Evolutionary conservation across 2,113 vertebrate genomes (phyloP).

Genomic region (Aythya baeri): DNA sequence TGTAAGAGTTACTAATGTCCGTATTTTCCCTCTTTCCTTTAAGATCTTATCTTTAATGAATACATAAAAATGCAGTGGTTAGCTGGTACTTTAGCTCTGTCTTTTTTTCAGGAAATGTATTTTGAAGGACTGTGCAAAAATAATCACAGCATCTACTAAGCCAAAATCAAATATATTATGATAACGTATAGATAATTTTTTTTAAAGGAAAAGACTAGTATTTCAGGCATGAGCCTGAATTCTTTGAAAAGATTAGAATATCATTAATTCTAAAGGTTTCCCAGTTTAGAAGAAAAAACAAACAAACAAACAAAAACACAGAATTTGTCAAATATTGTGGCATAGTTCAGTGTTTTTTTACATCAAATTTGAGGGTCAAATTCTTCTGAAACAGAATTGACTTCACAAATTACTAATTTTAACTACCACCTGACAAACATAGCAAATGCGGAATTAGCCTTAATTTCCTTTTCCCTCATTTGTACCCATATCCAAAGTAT

Average conservation of each 20-base stretch:
- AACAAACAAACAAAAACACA: too few relatives aligned
- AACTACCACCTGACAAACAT: background rate
- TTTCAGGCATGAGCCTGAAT: background rate
- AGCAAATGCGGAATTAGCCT: background rate
- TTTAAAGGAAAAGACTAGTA: background rate
- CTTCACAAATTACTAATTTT: background rate
- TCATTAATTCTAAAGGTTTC: background rate
- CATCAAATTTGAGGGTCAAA: background rate
- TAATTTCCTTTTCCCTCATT: background rate
- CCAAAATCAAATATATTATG: background rate
- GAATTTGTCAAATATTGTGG: background rate
- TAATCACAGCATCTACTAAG: background rate
- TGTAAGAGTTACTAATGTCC: constrained; percentile 43
- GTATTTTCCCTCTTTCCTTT: constrained; percentile 32
- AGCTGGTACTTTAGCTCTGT: constrained; percentile 19
- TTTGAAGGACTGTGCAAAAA: constrained; percentile 25
- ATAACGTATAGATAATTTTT: background rate
- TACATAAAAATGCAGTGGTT: constrained; percentile 54
- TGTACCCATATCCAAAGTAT: background rate
- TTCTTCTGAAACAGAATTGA: background rate
- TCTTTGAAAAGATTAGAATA: background rate
- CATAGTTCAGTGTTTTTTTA: background rate
- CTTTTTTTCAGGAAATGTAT: background rate
- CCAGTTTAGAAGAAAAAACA: background rate
- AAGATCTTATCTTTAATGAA: constrained; percentile 62